Conservation (phyloP, 2,888 invertebrate genomes). For the Lacanobia oleracea region DNA sequence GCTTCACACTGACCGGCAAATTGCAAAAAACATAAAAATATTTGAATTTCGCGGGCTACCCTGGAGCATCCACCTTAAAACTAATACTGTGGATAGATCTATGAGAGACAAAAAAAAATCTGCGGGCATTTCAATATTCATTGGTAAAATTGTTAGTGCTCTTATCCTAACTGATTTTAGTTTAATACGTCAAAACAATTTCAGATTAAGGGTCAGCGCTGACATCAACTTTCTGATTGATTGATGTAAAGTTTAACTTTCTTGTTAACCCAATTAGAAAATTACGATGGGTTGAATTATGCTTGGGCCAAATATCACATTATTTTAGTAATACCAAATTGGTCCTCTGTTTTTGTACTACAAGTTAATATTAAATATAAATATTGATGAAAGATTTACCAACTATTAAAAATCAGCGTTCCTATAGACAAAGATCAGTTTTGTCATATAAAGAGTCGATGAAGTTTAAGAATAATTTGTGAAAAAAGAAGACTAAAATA, state of each 20-base stretch:
- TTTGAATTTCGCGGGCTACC: no score
- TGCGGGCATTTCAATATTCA: no score
- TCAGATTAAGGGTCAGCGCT: neutral
- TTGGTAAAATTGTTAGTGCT: neutral
- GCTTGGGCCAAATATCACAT: neutral
- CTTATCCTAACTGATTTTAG: conserved; percentile 2
- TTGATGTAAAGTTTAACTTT: conserved; percentile 28
- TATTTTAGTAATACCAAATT: neutral
- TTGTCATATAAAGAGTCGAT: no score
- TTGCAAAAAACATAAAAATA: no score
- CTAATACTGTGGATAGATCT: no score
- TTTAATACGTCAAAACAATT: conserved; percentile 9
- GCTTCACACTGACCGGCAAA: no score
- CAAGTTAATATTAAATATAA: neutral
- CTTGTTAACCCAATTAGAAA: conserved; percentile 10
- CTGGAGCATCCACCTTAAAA: no score
- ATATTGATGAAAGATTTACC: neutral
- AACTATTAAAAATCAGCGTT: no score
- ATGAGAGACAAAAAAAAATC: no score
- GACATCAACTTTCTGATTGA: conserved; percentile 31
- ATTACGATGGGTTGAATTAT: conserved; percentile 1
- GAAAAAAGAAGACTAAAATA: no score
- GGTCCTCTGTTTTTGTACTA: neutral
- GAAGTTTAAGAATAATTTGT: no score
- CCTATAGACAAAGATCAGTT: no score